Conservation (phyloP, 2,888 invertebrate species). For the Asteroscopus sphinx region DNA sequence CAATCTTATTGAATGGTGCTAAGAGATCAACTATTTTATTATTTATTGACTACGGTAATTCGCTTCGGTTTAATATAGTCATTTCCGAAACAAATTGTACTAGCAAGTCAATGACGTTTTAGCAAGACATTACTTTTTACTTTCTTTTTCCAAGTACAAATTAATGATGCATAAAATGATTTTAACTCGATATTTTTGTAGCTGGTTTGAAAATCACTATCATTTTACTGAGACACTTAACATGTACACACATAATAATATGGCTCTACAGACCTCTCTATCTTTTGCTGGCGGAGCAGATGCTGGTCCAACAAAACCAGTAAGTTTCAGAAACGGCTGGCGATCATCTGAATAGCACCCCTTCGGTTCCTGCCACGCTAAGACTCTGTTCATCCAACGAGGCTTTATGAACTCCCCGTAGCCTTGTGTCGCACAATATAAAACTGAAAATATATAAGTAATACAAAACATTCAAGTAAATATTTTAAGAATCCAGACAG, state of each 20-base stretch:
- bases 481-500: background rate
- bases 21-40: too few relatives aligned
- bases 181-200: background rate
- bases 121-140: slow-evolving; percentile 1
- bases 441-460: slow-evolving; percentile 77
- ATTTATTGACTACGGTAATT: slow-evolving; percentile 2
- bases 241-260: too few relatives aligned
- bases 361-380: slow-evolving; percentile 84
- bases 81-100: background rate
- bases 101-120: background rate
- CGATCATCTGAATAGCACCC: slow-evolving; percentile 85
- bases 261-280: slow-evolving; percentile 70
- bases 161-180: slow-evolving; percentile 18
- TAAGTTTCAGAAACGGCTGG: slow-evolving; percentile 79
- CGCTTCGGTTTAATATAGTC: slow-evolving; percentile 9
- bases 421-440: slow-evolving; percentile 82
- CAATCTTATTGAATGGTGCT: too few relatives aligned
- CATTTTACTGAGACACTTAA: too few relatives aligned
- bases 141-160: slow-evolving; percentile 22
- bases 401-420: slow-evolving; percentile 87
- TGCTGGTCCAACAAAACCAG: slow-evolving; percentile 77
- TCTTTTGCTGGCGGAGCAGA: slow-evolving; percentile 69
- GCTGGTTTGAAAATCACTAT: too few relatives aligned
- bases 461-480: too few relatives aligned
- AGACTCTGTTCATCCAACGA: slow-evolving; percentile 85